Evolutionary conservation across 2,797 vertebrate species (phyloP), one percentile per base, ranked within the genome.

Genomic region (Nothura maculosa): DNA sequence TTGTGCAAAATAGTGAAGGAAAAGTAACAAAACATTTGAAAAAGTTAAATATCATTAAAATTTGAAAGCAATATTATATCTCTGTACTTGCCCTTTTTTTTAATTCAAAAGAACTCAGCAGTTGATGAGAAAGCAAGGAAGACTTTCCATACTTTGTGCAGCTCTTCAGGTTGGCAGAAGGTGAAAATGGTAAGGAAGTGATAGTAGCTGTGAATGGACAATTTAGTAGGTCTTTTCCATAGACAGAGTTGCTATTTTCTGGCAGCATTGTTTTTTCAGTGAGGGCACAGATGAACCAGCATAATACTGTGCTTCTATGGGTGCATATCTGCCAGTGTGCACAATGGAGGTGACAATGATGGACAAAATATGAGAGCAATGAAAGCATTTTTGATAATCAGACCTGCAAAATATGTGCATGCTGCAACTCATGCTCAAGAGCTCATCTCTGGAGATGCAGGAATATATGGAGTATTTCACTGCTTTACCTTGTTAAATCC

Each of bases 401-500:
- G 62, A 18, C 60, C 42, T 34, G 69, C 14, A 81, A 52, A 90
- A 64, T 15, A n/a, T 62, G 38, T 22, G 20, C 7, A 6, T 75
- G 78, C 68, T 32, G 20, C 32, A 22, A 52, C 2, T 6, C 21
- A n/a, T 30, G 32, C 60, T 84, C 73, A 24, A 82, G 73, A 30
- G 45, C 68, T 30, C 64, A 4, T 61, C 64, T 12, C 61, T 43
- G 4, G 68, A n/a, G 58, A 69, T 70, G 14, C 4, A 40, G 90
- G 11, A 47, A 17, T 42, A 28, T 85, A 82, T 68, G 32, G 64
- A 57, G 13, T 38, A 7, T 92, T 93, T 91, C 12, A 8, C 57
- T 77, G 10, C 77, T 94, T 90, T 88, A 75, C 76, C 64, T 94
- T 85, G 85, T 91, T 88, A 74, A 90, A 85, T 57, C 21, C 34